Evolutionary conservation across 1,140 invertebrate species (phyloP), one percentile per base, ranked within the genome.

Genomic region (Matsumurasca onukii): DNA sequence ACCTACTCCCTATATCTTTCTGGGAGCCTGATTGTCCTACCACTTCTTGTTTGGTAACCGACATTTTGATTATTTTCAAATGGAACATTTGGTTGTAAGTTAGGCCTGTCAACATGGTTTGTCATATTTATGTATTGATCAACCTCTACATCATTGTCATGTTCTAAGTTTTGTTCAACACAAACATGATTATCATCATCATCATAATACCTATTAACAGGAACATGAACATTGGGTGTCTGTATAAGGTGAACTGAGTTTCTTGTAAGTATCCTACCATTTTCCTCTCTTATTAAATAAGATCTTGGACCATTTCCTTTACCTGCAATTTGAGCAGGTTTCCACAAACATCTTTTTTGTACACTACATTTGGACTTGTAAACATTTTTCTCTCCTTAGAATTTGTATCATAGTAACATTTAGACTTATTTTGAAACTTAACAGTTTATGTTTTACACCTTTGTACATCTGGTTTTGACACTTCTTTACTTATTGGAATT

Each of bases 311-410:
- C 34, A 9, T 9, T 45, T 12, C 9, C n/a, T 45, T 45, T 45
- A 45, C 34, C 34, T 9, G 17, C 17, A 45, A 45, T 45, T 17
- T 45, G 34, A 45, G 34, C 34, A 9, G 34, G 34, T 45, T 45
- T 45, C 34, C 34, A 45, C 9, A 45, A 13, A 45, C 17, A 45
- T 45, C 34, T 45, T 45, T 45, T 45, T 45, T 45, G 17, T 45
- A 45, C 34, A 45, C 34, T 9, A 45, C 34, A 45, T 45, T 45
- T 45, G 34, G 34, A 45, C 34, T 45, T 45, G 34, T 45, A 45
- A 45, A 45, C 34, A 9, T 17, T 45, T 9, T 9, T 45, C 17
- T 45, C 17, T 9, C 34, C 17, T 45, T 45, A 45, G 34, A 45
- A 45, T 45, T 45, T 45, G 9, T 45, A 45, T 45, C 34, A 45